Evolutionary conservation across 2,113 vertebrate genomes (phyloP), one percentile per base, ranked within the genome.

Genomic region (Regulus satrapa): DNA sequence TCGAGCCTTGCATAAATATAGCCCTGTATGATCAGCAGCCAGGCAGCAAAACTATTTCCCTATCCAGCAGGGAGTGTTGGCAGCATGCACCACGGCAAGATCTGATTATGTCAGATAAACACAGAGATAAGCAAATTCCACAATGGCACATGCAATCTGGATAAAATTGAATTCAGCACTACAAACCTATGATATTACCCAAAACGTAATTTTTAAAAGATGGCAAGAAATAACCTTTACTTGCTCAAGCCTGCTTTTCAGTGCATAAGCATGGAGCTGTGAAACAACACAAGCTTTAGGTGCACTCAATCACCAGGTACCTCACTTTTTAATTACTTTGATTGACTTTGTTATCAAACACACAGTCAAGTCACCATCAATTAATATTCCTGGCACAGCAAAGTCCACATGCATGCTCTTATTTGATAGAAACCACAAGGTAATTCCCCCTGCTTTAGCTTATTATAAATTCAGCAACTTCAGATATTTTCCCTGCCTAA

Each of bases 161-260:
- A 72, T 83, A 74, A 96, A 96, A 96, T 38, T 93, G 61, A 94
- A 79, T 95, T 72, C 84, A 79, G 75, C 51, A 29, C 43, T 49
- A n/a, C 71, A 64, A 36, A 78, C 81, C 91, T 74, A n/a, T 61
- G 61, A 51, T 38, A 94, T 93, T 77, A 94, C 69, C 7, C 69
- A 26, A 75, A 96, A 91, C 40, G 32, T 66, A 34, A 25, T 74
- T 92, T 43, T 69, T 84, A 62, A 64, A 87, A 17, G 17, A 79
- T 24, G 24, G 23, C 10, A 92, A 86, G 38, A 89, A 95, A 34
- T 40, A 32, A 34, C 61, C 59, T 91, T 56, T 6, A 11, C 56
- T 93, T 92, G 59, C 31, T 80, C 51, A 45, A 32, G 29, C 31
- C 82, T 74, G 29, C 12, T 31, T 84, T 95, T 77, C 49, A 90